phyloP scores from a whole-genome alignment of 2,797 vertebrate genomes.

The Dendrocincla tyrannina region DNA sequence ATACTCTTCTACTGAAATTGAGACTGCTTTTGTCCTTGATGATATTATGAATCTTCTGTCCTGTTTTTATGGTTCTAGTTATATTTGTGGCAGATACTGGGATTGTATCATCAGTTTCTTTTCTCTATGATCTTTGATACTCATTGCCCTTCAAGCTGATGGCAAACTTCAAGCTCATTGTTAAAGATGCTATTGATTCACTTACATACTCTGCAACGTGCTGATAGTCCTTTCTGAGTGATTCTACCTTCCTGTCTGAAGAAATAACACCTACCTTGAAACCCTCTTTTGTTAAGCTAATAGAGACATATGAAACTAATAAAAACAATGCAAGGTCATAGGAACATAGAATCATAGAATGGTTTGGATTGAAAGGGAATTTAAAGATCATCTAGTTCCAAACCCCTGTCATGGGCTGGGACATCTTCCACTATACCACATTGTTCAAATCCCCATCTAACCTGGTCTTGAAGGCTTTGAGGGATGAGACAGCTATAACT shows the following conservation, averaged over 20 bases:
- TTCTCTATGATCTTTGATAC: background rate
- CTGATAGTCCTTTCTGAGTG: background rate
- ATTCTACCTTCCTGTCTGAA: background rate
- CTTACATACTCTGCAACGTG: background rate
- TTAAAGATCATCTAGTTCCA: background rate
- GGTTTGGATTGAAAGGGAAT: background rate
- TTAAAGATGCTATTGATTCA: background rate
- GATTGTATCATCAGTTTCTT: background rate
- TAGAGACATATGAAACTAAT: background rate
- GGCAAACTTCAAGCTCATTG: background rate
- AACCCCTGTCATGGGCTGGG: background rate
- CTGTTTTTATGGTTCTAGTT: background rate
- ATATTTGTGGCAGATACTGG: background rate
- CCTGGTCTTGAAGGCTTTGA: background rate
- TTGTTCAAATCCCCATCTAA: background rate
- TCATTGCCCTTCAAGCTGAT: background rate
- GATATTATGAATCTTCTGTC: background rate
- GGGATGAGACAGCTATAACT: background rate
- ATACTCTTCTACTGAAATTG: background rate
- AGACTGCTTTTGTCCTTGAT: background rate
- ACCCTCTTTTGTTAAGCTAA: background rate
- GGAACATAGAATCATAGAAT: background rate
- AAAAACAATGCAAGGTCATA: background rate
- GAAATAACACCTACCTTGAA: background rate
- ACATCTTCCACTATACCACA: background rate